Evolutionary conservation across 2,113 vertebrate genomes (phyloP).

Genomic region (Anas platyrhynchos): DNA sequence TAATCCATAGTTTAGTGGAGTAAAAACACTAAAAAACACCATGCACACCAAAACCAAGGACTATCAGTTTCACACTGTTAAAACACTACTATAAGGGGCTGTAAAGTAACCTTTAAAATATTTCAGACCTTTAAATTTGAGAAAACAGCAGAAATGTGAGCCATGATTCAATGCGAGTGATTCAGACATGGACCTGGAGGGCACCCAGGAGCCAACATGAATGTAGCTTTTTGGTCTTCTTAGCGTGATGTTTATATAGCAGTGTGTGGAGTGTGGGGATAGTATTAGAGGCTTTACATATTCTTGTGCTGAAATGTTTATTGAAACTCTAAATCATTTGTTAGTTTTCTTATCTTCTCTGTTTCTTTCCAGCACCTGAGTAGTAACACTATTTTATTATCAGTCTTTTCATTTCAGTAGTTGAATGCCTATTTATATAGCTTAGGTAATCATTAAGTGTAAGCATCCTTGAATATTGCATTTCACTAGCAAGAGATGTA

Average conservation of each 20-base stretch:
- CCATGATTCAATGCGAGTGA: background rate
- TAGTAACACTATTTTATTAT: background rate
- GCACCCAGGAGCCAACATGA: background rate
- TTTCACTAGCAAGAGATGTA: background rate
- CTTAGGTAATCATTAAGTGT: background rate
- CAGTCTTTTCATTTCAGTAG: background rate
- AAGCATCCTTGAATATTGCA: background rate
- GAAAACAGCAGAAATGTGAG: background rate
- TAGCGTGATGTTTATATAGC: background rate
- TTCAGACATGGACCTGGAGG: background rate
- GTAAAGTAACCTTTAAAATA: background rate
- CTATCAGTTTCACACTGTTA: background rate
- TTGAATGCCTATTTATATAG: background rate
- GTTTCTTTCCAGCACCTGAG: background rate
- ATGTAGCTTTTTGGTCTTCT: background rate
- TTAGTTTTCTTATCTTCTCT: background rate
- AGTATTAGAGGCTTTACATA: background rate
- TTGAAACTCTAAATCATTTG: background rate
- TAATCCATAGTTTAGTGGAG: background rate
- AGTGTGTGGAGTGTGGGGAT: background rate
- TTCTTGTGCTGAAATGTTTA: background rate
- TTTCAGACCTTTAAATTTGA: background rate
- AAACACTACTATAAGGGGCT: background rate
- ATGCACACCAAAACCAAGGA: background rate
- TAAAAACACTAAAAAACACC: background rate